These are phyloP conservation scores for Clarias gariepinus DNA, from an alignment of 2,113 vertebrate genomes.

Conservation along the genomic window DNA sequence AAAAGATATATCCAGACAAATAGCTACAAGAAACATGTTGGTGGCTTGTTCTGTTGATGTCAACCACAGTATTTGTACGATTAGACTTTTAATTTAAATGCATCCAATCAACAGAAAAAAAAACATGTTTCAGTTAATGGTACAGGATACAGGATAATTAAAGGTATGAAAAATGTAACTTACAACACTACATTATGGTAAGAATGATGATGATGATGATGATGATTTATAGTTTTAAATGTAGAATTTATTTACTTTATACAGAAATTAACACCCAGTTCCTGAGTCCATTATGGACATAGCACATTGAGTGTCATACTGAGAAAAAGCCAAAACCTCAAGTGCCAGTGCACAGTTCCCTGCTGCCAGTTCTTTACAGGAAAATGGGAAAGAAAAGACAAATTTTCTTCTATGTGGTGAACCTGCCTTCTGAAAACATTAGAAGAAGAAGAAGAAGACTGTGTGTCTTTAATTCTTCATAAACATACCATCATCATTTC, in stretches of 20 bases:
- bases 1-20: background rate
- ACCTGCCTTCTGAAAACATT: background rate
- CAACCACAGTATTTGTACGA: background rate
- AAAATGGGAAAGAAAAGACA: background rate
- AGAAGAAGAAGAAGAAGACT: slow-evolving; percentile 11
- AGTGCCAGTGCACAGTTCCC: background rate
- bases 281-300: background rate
- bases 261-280: background rate
- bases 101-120: background rate
- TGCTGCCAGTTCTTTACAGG: background rate
- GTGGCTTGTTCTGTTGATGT: background rate
- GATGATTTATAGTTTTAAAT: background rate
- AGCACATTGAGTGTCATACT: background rate
- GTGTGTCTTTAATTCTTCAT: slow-evolving; percentile 27
- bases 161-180: background rate
- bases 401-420: background rate
- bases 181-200: background rate
- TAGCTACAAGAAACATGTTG: background rate
- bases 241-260: background rate
- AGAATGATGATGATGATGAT: background rate
- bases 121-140: background rate
- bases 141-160: background rate
- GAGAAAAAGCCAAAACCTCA: background rate
- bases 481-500: slow-evolving; percentile 46
- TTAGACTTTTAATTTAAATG: background rate